Conservation (phyloP, 2,888 invertebrate genomes). For the Bursaphelenchus okinawaensis region DNA sequence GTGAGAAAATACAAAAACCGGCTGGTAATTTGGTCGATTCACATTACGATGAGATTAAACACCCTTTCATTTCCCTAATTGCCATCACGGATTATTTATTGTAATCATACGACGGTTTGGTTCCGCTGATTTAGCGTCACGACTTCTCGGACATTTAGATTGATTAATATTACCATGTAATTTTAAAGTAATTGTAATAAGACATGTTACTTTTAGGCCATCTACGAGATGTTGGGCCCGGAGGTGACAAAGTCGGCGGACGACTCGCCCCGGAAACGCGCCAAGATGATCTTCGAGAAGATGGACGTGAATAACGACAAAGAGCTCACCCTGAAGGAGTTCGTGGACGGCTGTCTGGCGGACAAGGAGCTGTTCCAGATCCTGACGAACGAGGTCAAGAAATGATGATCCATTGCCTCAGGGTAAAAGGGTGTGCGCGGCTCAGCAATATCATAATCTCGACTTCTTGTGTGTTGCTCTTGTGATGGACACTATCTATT, state of each 20-base stretch:
- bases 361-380: slow-evolving; percentile 59
- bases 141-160: no score
- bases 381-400: slow-evolving; percentile 54
- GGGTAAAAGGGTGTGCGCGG: background rate
- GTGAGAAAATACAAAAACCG: no score
- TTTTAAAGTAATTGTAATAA: no score
- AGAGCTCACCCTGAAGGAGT: slow-evolving; percentile 72
- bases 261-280: slow-evolving; percentile 85
- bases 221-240: slow-evolving; percentile 98
- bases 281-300: slow-evolving; percentile 89
- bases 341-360: slow-evolving; percentile 58
- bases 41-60: no score
- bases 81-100: no score
- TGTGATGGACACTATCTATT: background rate
- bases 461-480: no score
- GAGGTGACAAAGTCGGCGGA: slow-evolving; percentile 89
- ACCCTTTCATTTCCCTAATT: no score
- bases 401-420: slow-evolving; percentile 16
- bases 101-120: no score
- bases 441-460: slow-evolving; percentile 10
- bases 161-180: no score
- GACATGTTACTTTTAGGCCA: slow-evolving; percentile 71
- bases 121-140: no score
- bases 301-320: slow-evolving; percentile 99
- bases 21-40: no score